These are phyloP conservation scores for Rhamnusium bicolor DNA, from an alignment of 2,888 invertebrate species.

Conservation along the genomic window DNA sequence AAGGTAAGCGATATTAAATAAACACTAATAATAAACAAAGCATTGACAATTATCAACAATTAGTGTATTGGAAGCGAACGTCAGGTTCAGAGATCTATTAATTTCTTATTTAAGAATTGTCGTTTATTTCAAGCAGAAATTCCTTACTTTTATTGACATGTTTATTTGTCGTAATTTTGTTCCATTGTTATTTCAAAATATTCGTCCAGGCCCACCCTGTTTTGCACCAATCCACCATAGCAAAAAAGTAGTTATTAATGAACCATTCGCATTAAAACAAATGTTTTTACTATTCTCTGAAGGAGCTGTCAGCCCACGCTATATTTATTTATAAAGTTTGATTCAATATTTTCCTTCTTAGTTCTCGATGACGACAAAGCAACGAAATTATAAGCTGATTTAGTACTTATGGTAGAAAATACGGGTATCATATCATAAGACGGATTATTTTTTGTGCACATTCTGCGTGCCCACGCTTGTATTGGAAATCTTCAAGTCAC, in stretches of 20 bases:
- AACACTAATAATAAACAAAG: no score
- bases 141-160: background rate
- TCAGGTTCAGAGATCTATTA: no score
- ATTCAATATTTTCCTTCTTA: constrained; percentile 26
- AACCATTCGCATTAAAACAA: constrained; percentile 1
- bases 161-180: background rate
- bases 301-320: constrained; percentile 4
- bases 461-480: constrained; percentile 57
- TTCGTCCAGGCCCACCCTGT: background rate
- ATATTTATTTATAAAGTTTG: constrained; percentile 23
- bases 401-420: constrained; percentile 44
- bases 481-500: constrained; percentile 59
- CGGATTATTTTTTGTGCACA: constrained; percentile 61
- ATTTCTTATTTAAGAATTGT: no score
- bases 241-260: constrained; percentile 13
- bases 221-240: background rate
- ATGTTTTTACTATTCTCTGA: constrained; percentile 9
- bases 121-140: background rate
- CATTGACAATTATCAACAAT: no score
- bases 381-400: constrained; percentile 50
- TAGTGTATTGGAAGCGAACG: no score
- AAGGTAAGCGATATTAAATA: no score
- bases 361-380: constrained; percentile 29
- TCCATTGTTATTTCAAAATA: background rate
- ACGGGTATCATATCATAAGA: constrained; percentile 55